Conservation (phyloP, 2,888 invertebrate species). For the Sinhomidia bicolor region DNA sequence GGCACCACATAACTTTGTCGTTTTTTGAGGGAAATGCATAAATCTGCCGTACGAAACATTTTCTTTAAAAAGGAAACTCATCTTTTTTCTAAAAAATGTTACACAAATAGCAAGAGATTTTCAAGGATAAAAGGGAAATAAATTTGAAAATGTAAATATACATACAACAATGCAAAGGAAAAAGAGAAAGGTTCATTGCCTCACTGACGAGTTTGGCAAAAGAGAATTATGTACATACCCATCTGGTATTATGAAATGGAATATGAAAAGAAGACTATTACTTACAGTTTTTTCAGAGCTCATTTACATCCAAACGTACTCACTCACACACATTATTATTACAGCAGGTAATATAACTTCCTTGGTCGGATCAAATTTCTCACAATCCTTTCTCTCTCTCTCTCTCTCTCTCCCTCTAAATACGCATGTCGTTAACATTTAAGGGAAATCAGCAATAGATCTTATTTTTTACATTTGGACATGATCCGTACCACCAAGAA, state of each 20-base stretch:
- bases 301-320: slow-evolving; percentile 4
- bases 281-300: not conserved
- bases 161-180: slow-evolving; percentile 2
- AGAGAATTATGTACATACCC: not conserved
- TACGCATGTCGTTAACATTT: slow-evolving; percentile 40
- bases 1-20: slow-evolving; percentile 10
- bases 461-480: slow-evolving; percentile 9
- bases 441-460: slow-evolving; percentile 41
- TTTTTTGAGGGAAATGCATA: slow-evolving; percentile 55
- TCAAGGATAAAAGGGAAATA: slow-evolving; percentile 27
- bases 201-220: slow-evolving; percentile 4
- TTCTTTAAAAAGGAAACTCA: slow-evolving; percentile 1
- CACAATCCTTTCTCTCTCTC: slow-evolving; percentile 11
- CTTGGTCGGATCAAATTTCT: slow-evolving; percentile 21
- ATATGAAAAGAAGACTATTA: not conserved
- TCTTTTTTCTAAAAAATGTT: not conserved
- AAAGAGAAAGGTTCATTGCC: slow-evolving; percentile 43
- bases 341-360: not conserved
- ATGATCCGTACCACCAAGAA: slow-evolving; percentile 7
- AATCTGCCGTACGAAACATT: slow-evolving; percentile 60
- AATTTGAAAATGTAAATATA: slow-evolving; percentile 4
- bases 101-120: not conserved
- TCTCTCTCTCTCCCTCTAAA: too few species aligned
- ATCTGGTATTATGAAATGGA: slow-evolving; percentile 14
- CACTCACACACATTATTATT: not conserved